Evolutionary conservation across 1,140 invertebrate genomes (phyloP).

Genomic region (Babylonia areolata): DNA sequence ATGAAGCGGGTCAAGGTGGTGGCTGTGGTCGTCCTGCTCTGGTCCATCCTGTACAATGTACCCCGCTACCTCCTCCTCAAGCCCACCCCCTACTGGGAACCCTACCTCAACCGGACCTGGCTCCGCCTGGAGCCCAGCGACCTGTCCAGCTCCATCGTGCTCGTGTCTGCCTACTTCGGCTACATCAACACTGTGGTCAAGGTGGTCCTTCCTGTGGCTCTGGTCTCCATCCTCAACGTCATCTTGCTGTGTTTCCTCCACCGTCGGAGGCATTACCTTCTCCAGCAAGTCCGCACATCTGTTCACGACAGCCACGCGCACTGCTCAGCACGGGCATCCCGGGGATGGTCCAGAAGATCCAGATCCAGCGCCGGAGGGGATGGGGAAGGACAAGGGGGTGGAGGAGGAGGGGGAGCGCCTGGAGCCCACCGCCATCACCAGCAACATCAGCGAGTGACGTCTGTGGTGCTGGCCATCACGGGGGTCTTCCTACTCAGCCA

Average conservation of each 20-base stretch:
- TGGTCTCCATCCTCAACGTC: conserved; percentile 33
- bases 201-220: conserved; percentile 18
- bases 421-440: not conserved
- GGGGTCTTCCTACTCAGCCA: conserved; percentile 38
- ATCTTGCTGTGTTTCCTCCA: conserved; percentile 33
- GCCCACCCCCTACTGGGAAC: conserved; percentile 36
- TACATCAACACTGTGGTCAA: conserved; percentile 37
- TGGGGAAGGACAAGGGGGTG: not conserved
- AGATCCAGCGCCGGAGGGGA: not conserved
- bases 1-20: conserved; percentile 30
- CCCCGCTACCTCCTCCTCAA: conserved; percentile 36
- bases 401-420: not conserved
- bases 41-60: conserved; percentile 34
- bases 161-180: conserved; percentile 39
- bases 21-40: conserved; percentile 10
- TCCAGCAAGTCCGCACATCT: not conserved
- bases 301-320: not conserved
- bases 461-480: conserved; percentile 39
- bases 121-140: conserved; percentile 32
- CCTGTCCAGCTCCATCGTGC: not conserved
- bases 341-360: not conserved
- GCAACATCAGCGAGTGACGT: conserved; percentile 26
- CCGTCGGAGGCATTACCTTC: conserved; percentile 7
- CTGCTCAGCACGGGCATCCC: not conserved
- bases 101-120: conserved; percentile 35